phyloP scores from a whole-genome alignment of 2,113 vertebrate species.

The Clarias gariepinus region DNA sequence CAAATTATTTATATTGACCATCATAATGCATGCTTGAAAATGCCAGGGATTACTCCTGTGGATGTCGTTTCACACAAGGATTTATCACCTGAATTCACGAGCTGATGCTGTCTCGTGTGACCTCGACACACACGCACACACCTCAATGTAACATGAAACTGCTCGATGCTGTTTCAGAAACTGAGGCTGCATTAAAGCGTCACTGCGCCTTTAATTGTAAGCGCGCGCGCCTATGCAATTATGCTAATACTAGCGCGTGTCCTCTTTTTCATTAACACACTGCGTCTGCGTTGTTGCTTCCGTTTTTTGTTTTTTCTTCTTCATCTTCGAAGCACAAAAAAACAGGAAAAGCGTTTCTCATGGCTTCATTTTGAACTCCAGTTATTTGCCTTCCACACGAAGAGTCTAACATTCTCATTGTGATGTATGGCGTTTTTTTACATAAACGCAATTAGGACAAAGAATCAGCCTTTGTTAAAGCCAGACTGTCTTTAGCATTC shows the following conservation, averaged over 20 bases:
- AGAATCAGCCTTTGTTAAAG: constrained; percentile 9
- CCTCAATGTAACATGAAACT: background rate
- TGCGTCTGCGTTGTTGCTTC: constrained; percentile 67
- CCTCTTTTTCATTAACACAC: constrained; percentile 73
- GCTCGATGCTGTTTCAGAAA: constrained; percentile 1
- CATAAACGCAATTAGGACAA: background rate
- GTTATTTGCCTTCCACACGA: background rate
- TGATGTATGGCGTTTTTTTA: background rate
- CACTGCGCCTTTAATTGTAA: constrained; percentile 74
- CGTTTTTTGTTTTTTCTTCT: constrained; percentile 57
- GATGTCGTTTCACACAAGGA: background rate
- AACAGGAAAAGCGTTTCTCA: constrained; percentile 29
- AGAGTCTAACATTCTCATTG: no score
- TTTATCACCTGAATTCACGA: background rate
- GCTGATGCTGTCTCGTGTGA: background rate
- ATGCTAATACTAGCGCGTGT: constrained; percentile 78
- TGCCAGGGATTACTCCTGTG: background rate
- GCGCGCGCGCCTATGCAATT: constrained; percentile 79
- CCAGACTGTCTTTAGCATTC: constrained; percentile 10
- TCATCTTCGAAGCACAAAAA: constrained; percentile 25
- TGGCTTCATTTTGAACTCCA: background rate
- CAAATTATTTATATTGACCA: background rate
- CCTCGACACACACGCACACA: background rate
- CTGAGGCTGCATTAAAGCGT: constrained; percentile 47
- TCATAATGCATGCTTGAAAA: constrained; percentile 7